phyloP scores from a whole-genome alignment of 2,113 vertebrate genomes.

The Callipepla squamata region DNA sequence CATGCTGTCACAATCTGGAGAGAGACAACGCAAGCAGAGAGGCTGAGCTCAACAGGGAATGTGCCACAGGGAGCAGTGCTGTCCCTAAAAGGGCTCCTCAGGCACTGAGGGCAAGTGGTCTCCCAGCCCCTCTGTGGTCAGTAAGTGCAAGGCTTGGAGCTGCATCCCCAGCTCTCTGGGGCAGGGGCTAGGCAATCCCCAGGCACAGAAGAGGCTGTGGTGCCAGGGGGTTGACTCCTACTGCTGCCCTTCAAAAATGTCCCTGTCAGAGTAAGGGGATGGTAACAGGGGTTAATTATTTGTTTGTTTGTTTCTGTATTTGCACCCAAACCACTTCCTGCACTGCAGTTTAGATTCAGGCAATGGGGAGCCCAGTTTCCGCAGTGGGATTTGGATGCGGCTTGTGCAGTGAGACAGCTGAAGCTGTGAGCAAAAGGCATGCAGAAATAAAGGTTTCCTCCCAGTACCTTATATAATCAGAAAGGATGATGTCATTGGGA shows the following conservation, averaged over 20 bases:
- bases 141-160: neutral
- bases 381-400: slow-evolving; percentile 29
- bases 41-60: too few species aligned
- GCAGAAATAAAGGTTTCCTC: slow-evolving; percentile 69
- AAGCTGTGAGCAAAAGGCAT: slow-evolving; percentile 66
- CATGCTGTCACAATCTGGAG: accelerated
- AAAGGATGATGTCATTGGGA: slow-evolving; percentile 73
- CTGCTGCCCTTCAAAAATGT: neutral
- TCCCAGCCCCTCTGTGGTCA: neutral
- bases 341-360: slow-evolving; percentile 19
- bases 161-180: neutral
- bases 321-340: neutral
- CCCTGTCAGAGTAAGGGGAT: neutral
- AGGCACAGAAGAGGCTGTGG: neutral
- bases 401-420: slow-evolving; percentile 42
- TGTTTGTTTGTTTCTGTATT: neutral
- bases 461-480: slow-evolving; percentile 68
- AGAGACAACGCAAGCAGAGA: accelerated
- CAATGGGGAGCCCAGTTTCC: neutral
- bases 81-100: accelerated
- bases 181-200: neutral
- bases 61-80: neutral
- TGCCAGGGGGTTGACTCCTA: neutral
- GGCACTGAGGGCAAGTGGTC: neutral
- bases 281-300: neutral